These are phyloP conservation scores for Haliclona indistincta DNA, from an alignment of 37 sponge, comb jelly and placozoan genomes.

Conservation along the genomic window DNA sequence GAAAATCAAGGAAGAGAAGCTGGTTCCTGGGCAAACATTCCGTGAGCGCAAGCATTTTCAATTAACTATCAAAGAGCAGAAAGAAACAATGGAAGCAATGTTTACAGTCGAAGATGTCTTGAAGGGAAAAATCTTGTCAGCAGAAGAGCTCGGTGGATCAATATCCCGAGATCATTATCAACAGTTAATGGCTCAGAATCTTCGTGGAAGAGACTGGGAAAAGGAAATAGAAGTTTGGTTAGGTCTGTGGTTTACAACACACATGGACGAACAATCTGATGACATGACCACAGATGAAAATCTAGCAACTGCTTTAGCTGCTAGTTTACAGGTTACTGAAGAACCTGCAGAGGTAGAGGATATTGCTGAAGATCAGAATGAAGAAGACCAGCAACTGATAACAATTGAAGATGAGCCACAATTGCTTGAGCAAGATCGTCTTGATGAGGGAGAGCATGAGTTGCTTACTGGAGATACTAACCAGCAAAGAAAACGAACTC, in stretches of 20 bases:
- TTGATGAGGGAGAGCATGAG: conserved; percentile 62
- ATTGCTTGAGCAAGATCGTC: conserved; percentile 54
- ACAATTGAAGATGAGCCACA: conserved; percentile 68
- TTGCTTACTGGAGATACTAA: background rate
- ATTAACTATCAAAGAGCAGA: conserved; percentile 11
- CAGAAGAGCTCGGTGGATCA: background rate
- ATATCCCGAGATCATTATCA: background rate
- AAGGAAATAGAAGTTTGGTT: conserved; percentile 68
- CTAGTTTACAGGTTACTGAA: background rate
- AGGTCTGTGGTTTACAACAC: conserved; percentile 44
- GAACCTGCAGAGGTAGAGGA: background rate
- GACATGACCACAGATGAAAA: background rate
- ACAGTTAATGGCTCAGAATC: background rate
- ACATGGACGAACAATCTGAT: background rate
- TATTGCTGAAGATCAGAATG: conserved; percentile 7
- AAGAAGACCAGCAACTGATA: conserved; percentile 12
- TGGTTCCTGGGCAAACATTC: background rate
- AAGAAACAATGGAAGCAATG: conserved; percentile 14
- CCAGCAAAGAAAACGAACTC: background rate
- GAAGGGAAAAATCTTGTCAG: conserved; percentile 17
- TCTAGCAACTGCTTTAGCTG: conserved; percentile 3
- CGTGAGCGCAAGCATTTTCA: background rate
- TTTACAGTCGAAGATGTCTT: background rate
- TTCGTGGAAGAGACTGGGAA: background rate
- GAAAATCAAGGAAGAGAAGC: background rate